Conservation (phyloP, 2,888 invertebrate species). For the Rhingia rostrata region DNA sequence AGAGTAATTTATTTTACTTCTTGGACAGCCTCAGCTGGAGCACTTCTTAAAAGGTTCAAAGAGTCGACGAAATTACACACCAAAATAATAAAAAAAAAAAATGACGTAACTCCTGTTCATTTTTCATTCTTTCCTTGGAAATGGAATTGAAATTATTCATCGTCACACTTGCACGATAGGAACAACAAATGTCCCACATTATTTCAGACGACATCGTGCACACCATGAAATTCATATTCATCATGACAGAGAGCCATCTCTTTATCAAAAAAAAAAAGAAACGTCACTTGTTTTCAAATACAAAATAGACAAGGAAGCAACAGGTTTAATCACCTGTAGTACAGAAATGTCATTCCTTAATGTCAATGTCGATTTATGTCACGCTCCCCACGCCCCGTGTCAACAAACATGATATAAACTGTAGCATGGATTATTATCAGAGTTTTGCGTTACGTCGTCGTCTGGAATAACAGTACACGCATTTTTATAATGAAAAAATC, state of each 20-base stretch:
- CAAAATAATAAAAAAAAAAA: not conserved
- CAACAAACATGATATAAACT: conserved; percentile 50
- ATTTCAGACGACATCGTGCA: conserved; percentile 42
- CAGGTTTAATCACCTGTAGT: conserved; percentile 59
- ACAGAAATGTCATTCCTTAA: conserved; percentile 55
- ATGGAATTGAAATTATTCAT: conserved; percentile 54
- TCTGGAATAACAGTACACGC: conserved; percentile 61
- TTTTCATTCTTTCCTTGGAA: conserved; percentile 39
- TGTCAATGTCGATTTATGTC: conserved; percentile 51
- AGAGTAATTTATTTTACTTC: conserved; percentile 31
- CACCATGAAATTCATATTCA: conserved; percentile 13
- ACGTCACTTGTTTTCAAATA: conserved; percentile 28
- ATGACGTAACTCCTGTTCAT: conserved; percentile 41
- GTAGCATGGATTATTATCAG: conserved; percentile 50
- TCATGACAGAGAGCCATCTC: conserved; percentile 18
- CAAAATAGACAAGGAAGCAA: conserved; percentile 34
- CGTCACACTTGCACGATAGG: not conserved
- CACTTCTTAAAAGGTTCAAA: conserved; percentile 1
- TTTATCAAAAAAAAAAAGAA: conserved; percentile 15
- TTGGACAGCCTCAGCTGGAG: conserved; percentile 31
- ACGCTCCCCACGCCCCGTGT: conserved; percentile 13
- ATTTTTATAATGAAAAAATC: conserved; percentile 9
- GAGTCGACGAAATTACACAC: not conserved
- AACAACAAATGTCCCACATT: conserved; percentile 31
- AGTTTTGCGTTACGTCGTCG: conserved; percentile 2